phyloP scores from a whole-genome alignment of 2,888 invertebrate species.

The Phytoseiulus persimilis region DNA sequence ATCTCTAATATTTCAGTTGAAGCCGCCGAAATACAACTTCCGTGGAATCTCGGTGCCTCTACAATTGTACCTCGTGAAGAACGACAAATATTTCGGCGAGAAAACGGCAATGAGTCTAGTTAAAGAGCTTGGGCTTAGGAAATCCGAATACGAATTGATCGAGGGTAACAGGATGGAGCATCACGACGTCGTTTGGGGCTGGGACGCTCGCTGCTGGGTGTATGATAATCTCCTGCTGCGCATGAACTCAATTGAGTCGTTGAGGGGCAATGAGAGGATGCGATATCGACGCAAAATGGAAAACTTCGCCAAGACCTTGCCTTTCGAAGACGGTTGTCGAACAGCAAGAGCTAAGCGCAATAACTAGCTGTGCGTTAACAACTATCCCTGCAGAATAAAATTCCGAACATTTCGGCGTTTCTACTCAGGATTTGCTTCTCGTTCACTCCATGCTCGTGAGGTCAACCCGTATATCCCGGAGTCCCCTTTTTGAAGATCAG shows the following conservation, averaged over 20 bases:
- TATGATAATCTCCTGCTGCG: not conserved
- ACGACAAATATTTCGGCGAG: not conserved
- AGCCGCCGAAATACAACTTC: not conserved
- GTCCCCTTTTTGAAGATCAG: too few relatives aligned
- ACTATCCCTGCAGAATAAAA: too few relatives aligned
- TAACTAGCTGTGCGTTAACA: too few relatives aligned
- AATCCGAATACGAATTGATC: not conserved
- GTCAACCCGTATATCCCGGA: too few relatives aligned
- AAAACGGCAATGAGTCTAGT: not conserved
- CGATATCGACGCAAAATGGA: not conserved
- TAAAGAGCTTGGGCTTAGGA: not conserved
- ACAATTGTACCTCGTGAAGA: not conserved
- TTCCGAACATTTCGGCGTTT: too few relatives aligned
- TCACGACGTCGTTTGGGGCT: not conserved
- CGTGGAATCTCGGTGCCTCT: not conserved
- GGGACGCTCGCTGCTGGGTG: slow-evolving; percentile 8
- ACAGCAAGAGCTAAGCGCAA: not conserved
- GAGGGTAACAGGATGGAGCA: not conserved
- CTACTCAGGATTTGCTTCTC: too few relatives aligned
- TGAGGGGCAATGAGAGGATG: not conserved
- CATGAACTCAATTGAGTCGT: not conserved
- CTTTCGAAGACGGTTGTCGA: not conserved
- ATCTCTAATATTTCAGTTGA: slow-evolving; percentile 11
- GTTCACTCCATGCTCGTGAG: too few relatives aligned
- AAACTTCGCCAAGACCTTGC: not conserved